Conservation (phyloP, 2,113 vertebrate species). For the Hymenochirus boettgeri region DNA sequence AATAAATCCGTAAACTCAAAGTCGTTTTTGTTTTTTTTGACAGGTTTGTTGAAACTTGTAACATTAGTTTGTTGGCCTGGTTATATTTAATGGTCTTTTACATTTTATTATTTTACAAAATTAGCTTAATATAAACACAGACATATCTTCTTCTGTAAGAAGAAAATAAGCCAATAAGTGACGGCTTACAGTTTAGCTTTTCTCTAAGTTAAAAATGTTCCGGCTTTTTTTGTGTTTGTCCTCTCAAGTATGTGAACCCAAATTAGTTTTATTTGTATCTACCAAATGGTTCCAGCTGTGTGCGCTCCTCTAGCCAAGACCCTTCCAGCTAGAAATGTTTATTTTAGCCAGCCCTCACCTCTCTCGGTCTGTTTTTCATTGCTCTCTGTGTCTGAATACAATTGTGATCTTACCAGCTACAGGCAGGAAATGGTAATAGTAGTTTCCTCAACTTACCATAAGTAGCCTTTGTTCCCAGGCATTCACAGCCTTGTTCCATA, state of each 20-base stretch:
- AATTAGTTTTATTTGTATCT: conserved; percentile 25
- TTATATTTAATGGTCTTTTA: too few species aligned
- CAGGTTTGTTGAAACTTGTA: too few species aligned
- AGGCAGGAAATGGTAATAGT: conserved; percentile 17
- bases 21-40: too few species aligned
- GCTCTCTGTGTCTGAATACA: conserved; percentile 38
- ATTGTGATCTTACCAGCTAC: conserved; percentile 17
- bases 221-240: too few species aligned
- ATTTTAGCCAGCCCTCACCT: conserved; percentile 27
- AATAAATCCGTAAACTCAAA: too few species aligned
- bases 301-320: background rate
- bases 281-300: conserved; percentile 14
- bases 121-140: too few species aligned
- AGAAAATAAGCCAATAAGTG: too few species aligned
- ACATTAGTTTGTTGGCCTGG: too few species aligned
- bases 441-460: conserved; percentile 34
- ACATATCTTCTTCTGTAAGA: too few species aligned
- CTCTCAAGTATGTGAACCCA: conserved; percentile 22
- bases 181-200: too few species aligned
- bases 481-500: conserved; percentile 18
- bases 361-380: conserved; percentile 32
- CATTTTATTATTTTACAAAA: too few species aligned
- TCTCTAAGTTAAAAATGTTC: too few species aligned
- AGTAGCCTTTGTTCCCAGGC: conserved; percentile 20
- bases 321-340: conserved; percentile 14